Percentiles rank a stretch among this genome's conserved stretches.
Conservation (phyloP, 2,888 invertebrate genomes). For the Synergus gifuensis region DNA sequence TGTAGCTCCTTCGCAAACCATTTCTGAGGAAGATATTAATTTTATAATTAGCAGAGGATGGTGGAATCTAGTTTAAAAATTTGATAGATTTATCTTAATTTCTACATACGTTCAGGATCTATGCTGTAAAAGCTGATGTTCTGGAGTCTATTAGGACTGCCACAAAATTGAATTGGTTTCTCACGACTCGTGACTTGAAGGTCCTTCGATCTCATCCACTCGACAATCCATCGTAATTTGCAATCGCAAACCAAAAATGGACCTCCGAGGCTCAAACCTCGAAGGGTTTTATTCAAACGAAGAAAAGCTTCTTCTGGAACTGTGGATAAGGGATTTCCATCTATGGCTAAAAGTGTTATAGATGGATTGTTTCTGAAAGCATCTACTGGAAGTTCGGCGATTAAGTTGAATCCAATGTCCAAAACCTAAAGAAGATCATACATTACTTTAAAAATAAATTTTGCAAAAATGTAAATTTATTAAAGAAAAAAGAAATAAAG, state of each 20-base stretch:
- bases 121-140: conserved; percentile 93
- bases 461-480: neutral
- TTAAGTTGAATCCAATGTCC: conserved; percentile 94
- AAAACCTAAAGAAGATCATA: conserved; percentile 81
- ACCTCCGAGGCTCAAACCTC: conserved; percentile 93
- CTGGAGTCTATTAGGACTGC: conserved; percentile 88
- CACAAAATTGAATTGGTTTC: conserved; percentile 95
- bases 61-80: neutral
- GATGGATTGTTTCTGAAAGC: conserved; percentile 91
- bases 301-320: conserved; percentile 89
- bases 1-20: conserved; percentile 75
- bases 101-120: conserved; percentile 83
- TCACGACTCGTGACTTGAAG: conserved; percentile 95
- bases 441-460: neutral
- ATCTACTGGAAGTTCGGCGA: conserved; percentile 88
- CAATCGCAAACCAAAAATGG: conserved; percentile 94
- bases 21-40: conserved; percentile 67
- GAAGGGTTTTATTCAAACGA: conserved; percentile 89
- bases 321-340: conserved; percentile 93
- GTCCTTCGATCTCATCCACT: conserved; percentile 93
- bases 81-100: conserved; percentile 11
- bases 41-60: neutral
- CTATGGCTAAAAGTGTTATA: conserved; percentile 91
- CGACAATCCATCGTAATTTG: conserved; percentile 91
- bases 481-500: conserved; percentile 53